A percentile compares a stretch with the other conserved stretches of the same genome.
phyloP scores from a whole-genome alignment of 2,888 invertebrate genomes.

The Macaria liturata region DNA sequence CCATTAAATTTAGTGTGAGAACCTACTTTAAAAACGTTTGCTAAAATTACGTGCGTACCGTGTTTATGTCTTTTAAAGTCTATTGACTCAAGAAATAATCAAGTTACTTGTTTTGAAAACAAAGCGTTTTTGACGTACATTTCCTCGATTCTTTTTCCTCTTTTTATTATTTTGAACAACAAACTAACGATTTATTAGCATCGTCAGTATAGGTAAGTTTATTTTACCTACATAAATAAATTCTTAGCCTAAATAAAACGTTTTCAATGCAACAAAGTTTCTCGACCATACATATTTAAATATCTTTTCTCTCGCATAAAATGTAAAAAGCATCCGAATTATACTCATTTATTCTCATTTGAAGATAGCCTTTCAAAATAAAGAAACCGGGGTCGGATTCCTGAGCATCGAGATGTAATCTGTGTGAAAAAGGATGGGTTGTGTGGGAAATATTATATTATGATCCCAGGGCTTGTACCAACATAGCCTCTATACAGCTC shows the following conservation, averaged over 20 bases:
- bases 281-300: background rate
- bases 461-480: too few species aligned
- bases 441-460: background rate
- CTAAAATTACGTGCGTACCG: too few species aligned
- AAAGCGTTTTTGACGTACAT: background rate
- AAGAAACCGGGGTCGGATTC: constrained; percentile 21
- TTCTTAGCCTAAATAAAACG: too few species aligned
- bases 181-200: too few species aligned
- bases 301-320: constrained; percentile 5
- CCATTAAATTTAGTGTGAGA: too few species aligned
- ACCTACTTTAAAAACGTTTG: too few species aligned
- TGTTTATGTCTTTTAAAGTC: too few species aligned
- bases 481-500: too few species aligned
- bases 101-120: constrained; percentile 5
- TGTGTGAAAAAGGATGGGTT: constrained; percentile 29
- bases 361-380: constrained; percentile 18
- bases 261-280: background rate
- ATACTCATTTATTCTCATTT: constrained; percentile 11
- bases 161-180: background rate
- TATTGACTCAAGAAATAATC: constrained; percentile 6
- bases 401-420: constrained; percentile 25
- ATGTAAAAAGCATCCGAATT: constrained; percentile 1
- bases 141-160: background rate
- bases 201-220: too few species aligned
- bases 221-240: too few species aligned